These are phyloP conservation scores for Euura lappo DNA, from an alignment of 1,140 invertebrate species.

Conservation along the genomic window DNA sequence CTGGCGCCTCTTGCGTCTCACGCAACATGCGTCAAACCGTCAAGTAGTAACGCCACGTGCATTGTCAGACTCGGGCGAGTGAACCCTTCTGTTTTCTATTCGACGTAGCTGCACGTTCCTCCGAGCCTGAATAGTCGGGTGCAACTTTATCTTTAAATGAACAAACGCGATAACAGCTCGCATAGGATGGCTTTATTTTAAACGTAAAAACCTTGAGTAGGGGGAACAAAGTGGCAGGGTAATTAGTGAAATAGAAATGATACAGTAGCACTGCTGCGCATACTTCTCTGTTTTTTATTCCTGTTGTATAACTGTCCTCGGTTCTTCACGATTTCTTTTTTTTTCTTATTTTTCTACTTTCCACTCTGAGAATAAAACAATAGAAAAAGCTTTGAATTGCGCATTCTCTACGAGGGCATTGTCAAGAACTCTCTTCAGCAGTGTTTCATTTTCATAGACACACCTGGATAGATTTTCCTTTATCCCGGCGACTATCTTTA, in stretches of 20 bases:
- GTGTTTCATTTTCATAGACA: background rate
- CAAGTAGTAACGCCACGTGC: slow-evolving; percentile 1
- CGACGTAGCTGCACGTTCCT: no score
- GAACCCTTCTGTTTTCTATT: background rate
- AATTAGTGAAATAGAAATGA: no score
- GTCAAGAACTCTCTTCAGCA: background rate
- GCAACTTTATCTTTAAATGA: background rate
- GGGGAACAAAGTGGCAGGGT: no score
- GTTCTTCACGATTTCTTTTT: background rate
- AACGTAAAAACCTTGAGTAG: background rate
- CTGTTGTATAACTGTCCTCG: background rate
- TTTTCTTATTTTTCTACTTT: slow-evolving; percentile 6
- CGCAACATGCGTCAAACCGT: background rate
- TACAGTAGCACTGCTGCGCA: background rate
- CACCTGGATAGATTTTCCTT: no score
- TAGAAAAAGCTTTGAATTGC: background rate
- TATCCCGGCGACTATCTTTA: no score
- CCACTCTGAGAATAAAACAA: background rate
- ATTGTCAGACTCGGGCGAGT: background rate
- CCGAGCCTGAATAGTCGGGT: background rate
- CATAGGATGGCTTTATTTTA: background rate
- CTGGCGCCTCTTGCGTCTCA: background rate
- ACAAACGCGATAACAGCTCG: background rate
- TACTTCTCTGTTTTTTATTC: background rate
- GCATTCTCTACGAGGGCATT: no score